Evolutionary conservation across 2,888 invertebrate species (phyloP).

Genomic region (Melieria crassipennis): DNA sequence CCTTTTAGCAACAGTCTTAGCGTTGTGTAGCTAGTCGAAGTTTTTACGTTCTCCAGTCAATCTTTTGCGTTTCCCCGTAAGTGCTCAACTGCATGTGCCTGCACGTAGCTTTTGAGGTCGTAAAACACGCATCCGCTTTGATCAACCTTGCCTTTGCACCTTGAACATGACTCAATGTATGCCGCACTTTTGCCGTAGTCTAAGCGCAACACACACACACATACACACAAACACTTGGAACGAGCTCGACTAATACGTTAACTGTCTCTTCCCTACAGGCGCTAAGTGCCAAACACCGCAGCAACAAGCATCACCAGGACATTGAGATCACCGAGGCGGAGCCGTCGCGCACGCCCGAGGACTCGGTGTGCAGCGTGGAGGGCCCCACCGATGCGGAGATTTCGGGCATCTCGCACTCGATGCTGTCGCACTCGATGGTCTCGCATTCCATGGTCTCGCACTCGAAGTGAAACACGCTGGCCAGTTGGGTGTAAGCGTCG

Average conservation of each 20-base stretch:
- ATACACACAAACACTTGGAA: no score
- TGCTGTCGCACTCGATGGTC: constrained; percentile 62
- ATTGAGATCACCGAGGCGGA: constrained; percentile 79
- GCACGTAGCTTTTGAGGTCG: no score
- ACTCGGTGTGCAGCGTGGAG: constrained; percentile 89
- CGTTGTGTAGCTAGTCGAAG: no score
- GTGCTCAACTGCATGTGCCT: no score
- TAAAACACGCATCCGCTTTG: no score
- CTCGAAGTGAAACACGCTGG: constrained; percentile 47
- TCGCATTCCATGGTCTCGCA: constrained; percentile 61
- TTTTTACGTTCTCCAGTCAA: no score
- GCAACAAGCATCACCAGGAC: constrained; percentile 70
- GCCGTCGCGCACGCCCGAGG: constrained; percentile 87
- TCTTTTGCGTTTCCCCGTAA: no score
- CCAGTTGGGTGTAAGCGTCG: constrained; percentile 13
- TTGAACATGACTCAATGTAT: no score
- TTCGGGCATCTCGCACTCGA: constrained; percentile 65
- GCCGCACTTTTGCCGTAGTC: no score
- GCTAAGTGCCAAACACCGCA: constrained; percentile 77
- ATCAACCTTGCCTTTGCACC: no score
- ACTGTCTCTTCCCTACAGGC: constrained; percentile 68
- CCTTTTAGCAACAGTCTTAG: no score
- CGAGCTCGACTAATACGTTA: neutral
- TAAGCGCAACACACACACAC: no score
- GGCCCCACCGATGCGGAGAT: constrained; percentile 74